Percentiles rank a stretch among this genome's conserved stretches.
These are phyloP conservation scores for Halocynthia roretzi DNA, from an alignment of 23 tunicate species.

Conservation along the genomic window DNA sequence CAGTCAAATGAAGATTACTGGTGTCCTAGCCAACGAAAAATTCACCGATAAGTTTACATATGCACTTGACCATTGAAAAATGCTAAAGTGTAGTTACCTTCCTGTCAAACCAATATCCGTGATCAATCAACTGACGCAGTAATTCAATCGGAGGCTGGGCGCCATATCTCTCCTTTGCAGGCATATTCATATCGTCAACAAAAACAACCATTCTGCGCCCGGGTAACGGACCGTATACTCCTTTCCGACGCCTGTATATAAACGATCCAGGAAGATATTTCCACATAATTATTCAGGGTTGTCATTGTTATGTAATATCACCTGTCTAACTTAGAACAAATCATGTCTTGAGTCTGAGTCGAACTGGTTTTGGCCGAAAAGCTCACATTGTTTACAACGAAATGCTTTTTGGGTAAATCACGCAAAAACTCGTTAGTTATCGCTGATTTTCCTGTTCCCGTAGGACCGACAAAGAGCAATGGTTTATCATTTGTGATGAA, in stretches of 20 bases:
- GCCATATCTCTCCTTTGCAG: slow-evolving; percentile 88
- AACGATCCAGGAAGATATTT: too few relatives aligned
- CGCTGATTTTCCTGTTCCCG: slow-evolving; percentile 83
- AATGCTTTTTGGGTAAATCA: slow-evolving; percentile 53
- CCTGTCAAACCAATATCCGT: slow-evolving; percentile 86
- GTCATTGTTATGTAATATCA: not conserved
- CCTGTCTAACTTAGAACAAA: slow-evolving; percentile 84
- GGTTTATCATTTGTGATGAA: slow-evolving; percentile 40
- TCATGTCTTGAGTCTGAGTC: slow-evolving; percentile 84
- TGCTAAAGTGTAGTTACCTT: slow-evolving; percentile 24
- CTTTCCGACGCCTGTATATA: slow-evolving; percentile 5
- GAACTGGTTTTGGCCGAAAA: slow-evolving; percentile 88
- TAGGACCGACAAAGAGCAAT: slow-evolving; percentile 72
- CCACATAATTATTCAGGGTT: too few relatives aligned
- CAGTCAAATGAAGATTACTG: slow-evolving; percentile 38
- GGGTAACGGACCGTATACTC: slow-evolving; percentile 16
- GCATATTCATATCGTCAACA: slow-evolving; percentile 26
- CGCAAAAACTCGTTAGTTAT: slow-evolving; percentile 74
- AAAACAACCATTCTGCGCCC: slow-evolving; percentile 12
- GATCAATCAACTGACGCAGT: slow-evolving; percentile 80
- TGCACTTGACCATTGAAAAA: not conserved
- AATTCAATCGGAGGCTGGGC: slow-evolving; percentile 90
- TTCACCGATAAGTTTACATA: not conserved
- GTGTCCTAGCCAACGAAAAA: slow-evolving; percentile 46
- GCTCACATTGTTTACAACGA: slow-evolving; percentile 52